Evolutionary conservation across 2,113 vertebrate genomes (phyloP), one percentile per base, ranked within the genome.

Genomic region (Heterotilapia buettikoferi): DNA sequence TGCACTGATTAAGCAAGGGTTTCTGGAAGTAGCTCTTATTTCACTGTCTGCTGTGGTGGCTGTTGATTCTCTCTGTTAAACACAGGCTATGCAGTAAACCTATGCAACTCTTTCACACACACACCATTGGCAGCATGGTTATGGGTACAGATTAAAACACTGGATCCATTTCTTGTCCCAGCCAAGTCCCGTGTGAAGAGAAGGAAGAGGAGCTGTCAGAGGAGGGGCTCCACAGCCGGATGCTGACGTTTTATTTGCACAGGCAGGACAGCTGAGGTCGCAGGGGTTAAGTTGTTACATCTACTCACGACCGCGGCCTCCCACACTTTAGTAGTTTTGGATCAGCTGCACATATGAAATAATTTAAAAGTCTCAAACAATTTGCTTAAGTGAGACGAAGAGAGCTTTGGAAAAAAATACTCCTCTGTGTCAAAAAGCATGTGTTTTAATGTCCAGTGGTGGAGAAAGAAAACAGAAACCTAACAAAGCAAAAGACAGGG

Each of bases 201-300:
- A 94, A 95, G 93, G 95, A 94, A 94, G 84, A 91, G 36, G 86
- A 95, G 93, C 92, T 94, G 95, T 95, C 89, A 88, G 83, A 91
- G 89, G 87, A 90, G 92, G 94, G 89, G 91, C 87, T 85, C 83
- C 31, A 5, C 82, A 86, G 95, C 96, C 95, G 95, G 96, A 97
- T 96, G 96, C 95, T 95, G 95, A 95, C 91, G 88, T 94, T 96
- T 95, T 94, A 96, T 96, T 96, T 96, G 95, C 94, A 90, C 95
- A 92, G 91, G 92, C 93, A 86, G 95, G 94, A 96, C 93, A 94
- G 95, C 94, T 88, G 92, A 95, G 95, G 95, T 95, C 91, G 6
- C 84, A 4, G 40, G 90, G 96, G 96, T 96, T 95, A 96, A 96
- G 93, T 95, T 45, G 89, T 95, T 96, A 94, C 95, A 96, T 97